Conservation (phyloP, 1,140 invertebrate genomes). For the Microplitis mediator region DNA sequence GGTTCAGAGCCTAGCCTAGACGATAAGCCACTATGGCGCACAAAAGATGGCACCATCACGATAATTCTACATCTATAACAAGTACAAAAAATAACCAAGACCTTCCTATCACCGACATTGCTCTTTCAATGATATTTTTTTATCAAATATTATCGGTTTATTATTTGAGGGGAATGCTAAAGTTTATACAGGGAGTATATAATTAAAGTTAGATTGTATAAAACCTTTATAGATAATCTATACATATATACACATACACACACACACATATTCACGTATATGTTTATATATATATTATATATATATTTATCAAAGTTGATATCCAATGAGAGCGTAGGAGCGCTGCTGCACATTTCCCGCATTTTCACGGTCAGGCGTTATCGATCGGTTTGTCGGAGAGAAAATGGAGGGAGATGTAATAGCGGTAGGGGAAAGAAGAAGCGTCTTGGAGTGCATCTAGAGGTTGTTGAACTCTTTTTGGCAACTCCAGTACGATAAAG, state of each 20-base stretch:
- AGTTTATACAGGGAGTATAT: background rate
- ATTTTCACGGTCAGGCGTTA: conserved; percentile 64
- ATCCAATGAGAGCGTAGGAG: conserved; percentile 29
- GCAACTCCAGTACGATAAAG: conserved; percentile 34
- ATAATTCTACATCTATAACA: conserved; percentile 13
- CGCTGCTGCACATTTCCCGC: conserved; percentile 54
- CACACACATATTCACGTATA: background rate
- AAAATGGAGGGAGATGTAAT: conserved; percentile 35
- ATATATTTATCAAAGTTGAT: conserved; percentile 6
- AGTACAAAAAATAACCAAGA: conserved; percentile 9
- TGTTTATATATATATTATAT: background rate
- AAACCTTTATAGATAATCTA: too few relatives aligned
- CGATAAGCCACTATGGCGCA: conserved; percentile 18
- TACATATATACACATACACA: background rate
- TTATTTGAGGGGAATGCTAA: background rate
- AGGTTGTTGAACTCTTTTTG: conserved; percentile 59
- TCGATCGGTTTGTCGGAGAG: conserved; percentile 51
- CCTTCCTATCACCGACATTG: background rate
- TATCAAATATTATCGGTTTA: background rate
- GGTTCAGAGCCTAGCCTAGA: conserved; percentile 43
- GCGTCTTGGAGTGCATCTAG: conserved; percentile 61
- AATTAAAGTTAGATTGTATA: background rate
- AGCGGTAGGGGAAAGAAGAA: conserved; percentile 32
- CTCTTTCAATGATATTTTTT: background rate
- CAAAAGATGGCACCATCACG: conserved; percentile 1